Conservation (phyloP, 2,797 vertebrate species). For the Scolopax rusticola region DNA sequence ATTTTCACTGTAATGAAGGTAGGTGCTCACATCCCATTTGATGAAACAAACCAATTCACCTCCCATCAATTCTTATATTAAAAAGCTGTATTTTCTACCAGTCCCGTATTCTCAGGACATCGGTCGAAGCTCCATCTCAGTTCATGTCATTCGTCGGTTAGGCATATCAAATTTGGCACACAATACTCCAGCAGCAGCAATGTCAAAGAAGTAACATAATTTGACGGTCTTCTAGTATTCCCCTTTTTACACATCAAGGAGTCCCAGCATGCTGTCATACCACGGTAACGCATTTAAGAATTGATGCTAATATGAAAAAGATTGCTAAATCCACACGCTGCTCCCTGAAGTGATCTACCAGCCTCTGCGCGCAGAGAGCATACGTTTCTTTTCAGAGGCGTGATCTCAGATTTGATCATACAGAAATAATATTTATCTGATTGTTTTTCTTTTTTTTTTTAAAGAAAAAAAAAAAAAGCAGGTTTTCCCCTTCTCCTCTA, state of each 20-base stretch:
- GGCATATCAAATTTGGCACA: accelerated
- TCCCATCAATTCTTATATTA: too few relatives aligned
- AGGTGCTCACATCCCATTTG: accelerated
- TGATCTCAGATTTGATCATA: accelerated
- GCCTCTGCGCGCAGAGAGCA: accelerated
- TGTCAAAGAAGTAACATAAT: neutral
- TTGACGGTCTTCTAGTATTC: too few relatives aligned
- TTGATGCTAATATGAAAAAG: neutral
- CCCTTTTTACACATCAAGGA: neutral
- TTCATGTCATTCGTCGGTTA: neutral
- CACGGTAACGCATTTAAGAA: neutral
- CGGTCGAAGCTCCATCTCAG: neutral
- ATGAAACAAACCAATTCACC: neutral
- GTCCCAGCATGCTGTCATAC: neutral
- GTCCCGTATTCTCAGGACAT: neutral
- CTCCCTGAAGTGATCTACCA: neutral
- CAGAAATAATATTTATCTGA: neutral
- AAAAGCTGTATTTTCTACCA: neutral
- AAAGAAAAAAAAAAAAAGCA: neutral
- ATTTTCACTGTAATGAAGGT: neutral
- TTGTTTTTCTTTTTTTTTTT: neutral
- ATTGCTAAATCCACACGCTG: neutral
- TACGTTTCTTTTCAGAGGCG: accelerated
- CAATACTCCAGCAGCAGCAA: accelerated
- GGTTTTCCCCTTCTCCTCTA: neutral